Evolutionary conservation across 2,113 vertebrate species (phyloP), one percentile per base, ranked within the genome.

Genomic region (Aix galericulata): DNA sequence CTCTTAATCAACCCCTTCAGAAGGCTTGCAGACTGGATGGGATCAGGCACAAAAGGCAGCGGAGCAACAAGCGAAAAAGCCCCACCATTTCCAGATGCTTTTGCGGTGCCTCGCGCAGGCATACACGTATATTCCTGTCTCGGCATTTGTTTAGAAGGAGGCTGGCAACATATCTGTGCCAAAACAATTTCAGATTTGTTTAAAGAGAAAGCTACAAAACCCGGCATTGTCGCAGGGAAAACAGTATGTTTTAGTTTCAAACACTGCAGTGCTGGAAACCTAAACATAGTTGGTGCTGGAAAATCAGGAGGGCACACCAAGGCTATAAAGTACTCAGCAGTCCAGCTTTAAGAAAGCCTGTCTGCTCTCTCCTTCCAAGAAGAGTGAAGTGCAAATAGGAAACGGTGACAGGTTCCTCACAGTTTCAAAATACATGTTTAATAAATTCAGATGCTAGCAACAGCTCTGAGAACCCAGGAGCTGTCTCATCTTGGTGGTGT

Each of bases 121-220:
- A 0, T 10, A 44, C 62, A 48, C 55, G 2, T 62, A 78, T 82
- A 78, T 59, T 87, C 67, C 81, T 7, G 40, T 92, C 91, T 66
- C 0, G 0, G 53, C 80, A 59, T 77, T 87, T 95, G 86, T 87
- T 94, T 73, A 93, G 77, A 73, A 75, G 50, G 40, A 86, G 81
- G 71, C 63, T 95, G 86, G 92, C 74, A 82, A 60, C 36, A 40
- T 63, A 79, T 66, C 78, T 16, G 67, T 75, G 86, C 94, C 93
- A 95, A 94, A 95, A 91, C 56, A 76, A 55, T 95, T 90, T 82
- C 89, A 89, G 75, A 91, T 89, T 95, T 96, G 89, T 94, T 97
- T 95, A 93, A 67, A 96, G 93, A 82, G 69, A 86, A 97, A 94
- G 93, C 93, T 92, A 94, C 88, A 97, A 95, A 96, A n/a, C 67